Conservation (phyloP, 2,888 invertebrate species). For the Emmelina monodactyla region DNA sequence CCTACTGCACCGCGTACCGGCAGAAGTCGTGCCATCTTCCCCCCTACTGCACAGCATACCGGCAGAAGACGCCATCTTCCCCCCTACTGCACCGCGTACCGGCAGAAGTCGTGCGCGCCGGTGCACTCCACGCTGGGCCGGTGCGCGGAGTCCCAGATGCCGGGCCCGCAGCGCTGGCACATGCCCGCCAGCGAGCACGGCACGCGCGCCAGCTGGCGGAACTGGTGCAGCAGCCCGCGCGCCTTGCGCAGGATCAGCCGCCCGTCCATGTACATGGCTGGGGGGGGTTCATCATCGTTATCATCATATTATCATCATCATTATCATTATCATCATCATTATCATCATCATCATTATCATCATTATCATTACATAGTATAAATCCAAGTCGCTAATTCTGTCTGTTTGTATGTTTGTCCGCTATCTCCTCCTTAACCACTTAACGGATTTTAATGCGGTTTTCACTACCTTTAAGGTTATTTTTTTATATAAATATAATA, state of each 20-base stretch:
- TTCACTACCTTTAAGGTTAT: too few relatives aligned
- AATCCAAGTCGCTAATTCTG: too few relatives aligned
- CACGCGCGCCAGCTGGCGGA: slow-evolving; percentile 84
- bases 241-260: slow-evolving; percentile 90
- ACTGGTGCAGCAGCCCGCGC: slow-evolving; percentile 88
- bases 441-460: too few relatives aligned
- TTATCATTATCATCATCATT: too few relatives aligned
- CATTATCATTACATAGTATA: too few relatives aligned
- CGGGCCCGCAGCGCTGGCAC: slow-evolving; percentile 89
- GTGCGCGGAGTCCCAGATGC: slow-evolving; percentile 94
- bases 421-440: too few relatives aligned
- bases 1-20: slow-evolving; percentile 44
- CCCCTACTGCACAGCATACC: too few relatives aligned
- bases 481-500: too few relatives aligned
- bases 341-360: too few relatives aligned
- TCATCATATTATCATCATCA: too few relatives aligned
- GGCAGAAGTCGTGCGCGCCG: slow-evolving; percentile 72
- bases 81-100: slow-evolving; percentile 41
- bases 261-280: slow-evolving; percentile 97
- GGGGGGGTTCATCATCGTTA: too few relatives aligned
- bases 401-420: too few relatives aligned
- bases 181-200: slow-evolving; percentile 90
- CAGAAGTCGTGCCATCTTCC: slow-evolving; percentile 71
- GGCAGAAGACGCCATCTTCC: not conserved
- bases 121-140: slow-evolving; percentile 86